These are phyloP conservation scores for cattle (Bos taurus) DNA, from an alignment of 2,113 vertebrate genomes.

Conservation along the genomic window DNA sequence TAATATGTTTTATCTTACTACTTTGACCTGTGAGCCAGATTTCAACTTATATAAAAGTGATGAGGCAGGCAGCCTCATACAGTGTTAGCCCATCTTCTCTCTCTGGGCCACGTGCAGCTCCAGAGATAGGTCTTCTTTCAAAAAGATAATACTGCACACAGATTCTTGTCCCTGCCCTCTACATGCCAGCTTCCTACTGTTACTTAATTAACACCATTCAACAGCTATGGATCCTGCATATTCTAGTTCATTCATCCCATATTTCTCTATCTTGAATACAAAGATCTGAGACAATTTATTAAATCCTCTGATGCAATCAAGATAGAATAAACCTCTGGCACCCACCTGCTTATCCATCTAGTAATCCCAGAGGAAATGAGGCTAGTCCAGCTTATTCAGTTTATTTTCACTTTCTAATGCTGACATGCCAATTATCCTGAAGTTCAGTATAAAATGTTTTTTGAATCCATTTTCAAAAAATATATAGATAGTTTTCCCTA, in stretches of 20 bases:
- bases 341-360: neutral
- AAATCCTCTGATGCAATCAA: slow-evolving; percentile 9
- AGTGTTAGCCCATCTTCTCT: neutral
- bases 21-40: neutral
- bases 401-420: neutral
- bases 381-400: neutral
- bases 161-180: neutral
- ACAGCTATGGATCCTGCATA: neutral
- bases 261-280: neutral
- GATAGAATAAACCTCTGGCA: neutral
- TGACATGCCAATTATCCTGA: neutral
- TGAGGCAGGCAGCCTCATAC: neutral
- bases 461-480: neutral
- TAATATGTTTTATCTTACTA: neutral
- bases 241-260: neutral
- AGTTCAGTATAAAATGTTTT: neutral
- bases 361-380: neutral
- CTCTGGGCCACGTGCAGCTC: neutral
- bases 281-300: neutral
- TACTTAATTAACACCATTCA: slow-evolving; percentile 12
- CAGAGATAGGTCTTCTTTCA: neutral
- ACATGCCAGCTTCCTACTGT: neutral
- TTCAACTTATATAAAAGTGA: neutral
- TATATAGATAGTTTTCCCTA: neutral
- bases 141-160: neutral